Evolutionary conservation across 2,888 invertebrate genomes (phyloP), one percentile per base, ranked within the genome.

Genomic region (Lingula anatina): DNA sequence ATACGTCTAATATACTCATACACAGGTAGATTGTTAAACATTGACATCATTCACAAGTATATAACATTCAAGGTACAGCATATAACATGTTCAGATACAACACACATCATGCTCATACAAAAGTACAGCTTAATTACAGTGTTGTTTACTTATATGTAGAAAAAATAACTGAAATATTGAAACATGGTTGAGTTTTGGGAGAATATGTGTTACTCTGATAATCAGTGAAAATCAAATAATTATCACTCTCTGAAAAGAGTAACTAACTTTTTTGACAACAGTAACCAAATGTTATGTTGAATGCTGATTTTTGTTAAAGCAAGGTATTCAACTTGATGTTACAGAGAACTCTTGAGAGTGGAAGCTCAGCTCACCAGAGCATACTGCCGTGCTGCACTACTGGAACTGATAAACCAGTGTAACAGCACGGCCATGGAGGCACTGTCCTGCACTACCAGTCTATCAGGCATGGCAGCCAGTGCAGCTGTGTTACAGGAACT

Each of bases 391-490:
- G 59, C 62, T 15, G 72, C 75, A 9, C 64, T 76, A 26, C 60
- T 72, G 46, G 61, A 69, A 47, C 61, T 75, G 23, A 70, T 67
- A 23, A 66, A 68, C 45, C 70, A 73, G 50, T 74, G 74, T 50
- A 71, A 71, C 63, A 70, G 68, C 42, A 66, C 70, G 2, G 70
- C 70, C 37, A 66, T 72, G 69, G 70, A 66, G 46, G 50, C 63
- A 18, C 56, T 56, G 21, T 60, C 64, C 3, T 65, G 64, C 45
- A 61, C 65, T 2, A 49, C 66, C 3, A 64, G 61, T 26, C 57
- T 65, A 5, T 62, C 69, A 2, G 64, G 67, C n/a, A 67, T 68
- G 65, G 71, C 68, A 3, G 71, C 71, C 20, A 67, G 70, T 50
- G 66, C 70, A 20, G 69, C 71, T 2, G 56, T 65, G 5, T 57